These are phyloP conservation scores for Apus apus DNA, from an alignment of 2,113 vertebrate genomes.

Conservation along the genomic window DNA sequence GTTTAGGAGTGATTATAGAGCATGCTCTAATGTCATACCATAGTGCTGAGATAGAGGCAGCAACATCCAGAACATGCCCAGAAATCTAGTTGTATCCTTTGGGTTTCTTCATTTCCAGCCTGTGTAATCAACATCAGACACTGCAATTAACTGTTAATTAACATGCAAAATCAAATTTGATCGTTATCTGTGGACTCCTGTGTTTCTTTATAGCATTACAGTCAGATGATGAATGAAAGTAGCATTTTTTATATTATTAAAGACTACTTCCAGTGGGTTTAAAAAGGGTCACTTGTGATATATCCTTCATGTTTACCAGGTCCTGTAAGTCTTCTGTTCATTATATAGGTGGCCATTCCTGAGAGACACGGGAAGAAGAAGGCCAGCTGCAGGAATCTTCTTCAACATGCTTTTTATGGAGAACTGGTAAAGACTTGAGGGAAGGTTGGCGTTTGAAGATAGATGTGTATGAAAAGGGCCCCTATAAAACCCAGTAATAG, in stretches of 20 bases:
- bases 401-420: not conserved
- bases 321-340: not conserved
- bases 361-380: not conserved
- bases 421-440: not conserved
- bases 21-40: not conserved
- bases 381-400: not conserved
- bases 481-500: not conserved
- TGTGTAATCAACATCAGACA: slow-evolving; percentile 16
- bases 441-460: not conserved
- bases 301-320: not conserved
- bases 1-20: not conserved
- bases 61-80: slow-evolving; percentile 3
- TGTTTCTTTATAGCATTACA: slow-evolving; percentile 2
- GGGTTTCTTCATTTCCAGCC: slow-evolving; percentile 18
- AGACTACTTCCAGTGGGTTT: not conserved
- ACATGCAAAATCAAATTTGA: slow-evolving; percentile 25
- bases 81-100: not conserved
- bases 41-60: slow-evolving; percentile 7
- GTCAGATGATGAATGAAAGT: not conserved
- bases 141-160: slow-evolving; percentile 8
- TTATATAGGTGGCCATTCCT: not conserved
- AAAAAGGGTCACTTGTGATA: not conserved
- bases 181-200: not conserved
- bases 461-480: not conserved
- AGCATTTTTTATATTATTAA: not conserved